Base-by-base conservation (phyloP, 2,888 invertebrate genomes). In the Stenurella melanura region DNA sequence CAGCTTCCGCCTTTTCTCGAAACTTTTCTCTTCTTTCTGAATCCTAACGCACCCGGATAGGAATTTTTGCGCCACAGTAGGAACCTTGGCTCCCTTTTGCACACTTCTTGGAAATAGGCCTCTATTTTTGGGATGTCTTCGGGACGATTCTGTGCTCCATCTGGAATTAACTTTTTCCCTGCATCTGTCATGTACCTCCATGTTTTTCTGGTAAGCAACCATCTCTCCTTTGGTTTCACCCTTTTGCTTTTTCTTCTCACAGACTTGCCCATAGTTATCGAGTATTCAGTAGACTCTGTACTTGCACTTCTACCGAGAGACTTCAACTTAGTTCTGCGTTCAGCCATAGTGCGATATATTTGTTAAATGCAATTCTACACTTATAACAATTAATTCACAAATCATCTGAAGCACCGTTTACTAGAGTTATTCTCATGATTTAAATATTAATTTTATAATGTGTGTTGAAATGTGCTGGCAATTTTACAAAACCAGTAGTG, bases 101-200 rank as follows among this genome's bases (percentile, higher is more conserved):
- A 96, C 7, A 96, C 93, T 74, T 95, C 94, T 86, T 96, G 96
- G 88, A 96, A 97, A 87, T 96, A 94, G 26, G 95, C 94, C 87
- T 96, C 96, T 83, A 96, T 94, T 82, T 94, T 93, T 2, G 95
- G 94, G 77, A 96, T 91, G 86, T 96, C 96, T 86, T 96, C 96
- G 0, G 92, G 89, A 5, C 94, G 92, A 88, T 95, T 94, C 86
- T 93, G 92, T 4, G 92, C 92, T 19, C 95, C 95, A 69, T 96
- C 96, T n/a, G 96, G 96, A 75, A 96, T 94, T 69, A 97, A 91
- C 86, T 95, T 94, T 77, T 95, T 93, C 61, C 96, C 96, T 38
- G 96, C 96, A 84, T 96, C 96, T n/a, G 96, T 93, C 96, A 97
- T 97, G 89, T 96, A 96, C 84, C 96, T 92, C 96, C 96, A 96